phyloP scores from a whole-genome alignment of 2,797 vertebrate species.

The Alauda arvensis region DNA sequence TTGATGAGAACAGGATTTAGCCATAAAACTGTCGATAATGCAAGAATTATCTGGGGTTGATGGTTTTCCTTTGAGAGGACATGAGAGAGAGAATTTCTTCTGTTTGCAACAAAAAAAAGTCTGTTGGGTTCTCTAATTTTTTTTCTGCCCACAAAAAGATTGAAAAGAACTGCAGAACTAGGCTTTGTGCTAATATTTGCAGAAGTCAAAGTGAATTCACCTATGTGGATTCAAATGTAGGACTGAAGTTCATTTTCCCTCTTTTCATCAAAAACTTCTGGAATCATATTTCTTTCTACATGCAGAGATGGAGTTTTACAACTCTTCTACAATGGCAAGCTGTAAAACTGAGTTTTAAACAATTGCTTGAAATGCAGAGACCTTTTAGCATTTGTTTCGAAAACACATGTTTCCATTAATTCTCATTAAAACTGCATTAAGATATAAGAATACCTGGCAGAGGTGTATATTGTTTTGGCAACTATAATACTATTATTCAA shows the following conservation, averaged over 20 bases:
- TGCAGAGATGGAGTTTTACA: constrained; percentile 29
- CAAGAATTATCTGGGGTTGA: constrained; percentile 9
- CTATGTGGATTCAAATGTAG: neutral
- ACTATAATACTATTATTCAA: constrained; percentile 6
- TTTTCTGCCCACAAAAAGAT: neutral
- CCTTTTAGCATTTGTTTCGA: neutral
- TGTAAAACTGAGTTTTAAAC: constrained; percentile 42
- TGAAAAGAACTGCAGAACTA: neutral
- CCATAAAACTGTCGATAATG: neutral
- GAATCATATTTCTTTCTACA: constrained; percentile 35
- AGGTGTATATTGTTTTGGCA: constrained; percentile 36
- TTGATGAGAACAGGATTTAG: constrained; percentile 19
- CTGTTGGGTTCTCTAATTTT: neutral
- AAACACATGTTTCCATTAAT: constrained; percentile 15
- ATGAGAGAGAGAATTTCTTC: neutral
- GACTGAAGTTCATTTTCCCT: neutral
- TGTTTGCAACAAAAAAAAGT: constrained; percentile 19
- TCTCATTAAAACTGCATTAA: constrained; percentile 44
- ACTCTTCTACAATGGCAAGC: neutral
- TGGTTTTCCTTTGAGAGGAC: constrained; percentile 30
- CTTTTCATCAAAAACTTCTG: constrained; percentile 26
- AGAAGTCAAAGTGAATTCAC: constrained; percentile 14
- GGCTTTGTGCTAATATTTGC: constrained; percentile 26
- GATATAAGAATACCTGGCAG: constrained; percentile 2
- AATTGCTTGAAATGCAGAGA: constrained; percentile 30